Conservation (phyloP, 1,140 invertebrate genomes). For the Caenorhabditis remanei region DNA sequence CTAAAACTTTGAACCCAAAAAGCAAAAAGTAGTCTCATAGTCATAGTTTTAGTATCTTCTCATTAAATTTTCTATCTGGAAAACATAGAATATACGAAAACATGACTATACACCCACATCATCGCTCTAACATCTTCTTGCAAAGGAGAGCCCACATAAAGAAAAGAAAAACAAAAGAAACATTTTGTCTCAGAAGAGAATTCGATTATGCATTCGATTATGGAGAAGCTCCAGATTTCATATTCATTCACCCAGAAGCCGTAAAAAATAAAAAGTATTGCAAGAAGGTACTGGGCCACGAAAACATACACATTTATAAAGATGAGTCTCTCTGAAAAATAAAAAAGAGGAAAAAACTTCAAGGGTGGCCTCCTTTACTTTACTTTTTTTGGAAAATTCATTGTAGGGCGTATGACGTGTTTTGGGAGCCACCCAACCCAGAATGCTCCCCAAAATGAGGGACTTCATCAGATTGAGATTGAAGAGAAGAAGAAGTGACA, state of each 20-base stretch:
- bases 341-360: background rate
- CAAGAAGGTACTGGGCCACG: background rate
- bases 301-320: constrained; percentile 25
- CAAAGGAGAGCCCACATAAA: background rate
- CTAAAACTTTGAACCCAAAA: too few species aligned
- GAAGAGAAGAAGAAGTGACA: constrained; percentile 1
- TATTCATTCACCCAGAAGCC: background rate
- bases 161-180: background rate
- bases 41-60: too few species aligned
- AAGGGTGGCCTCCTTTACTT: background rate
- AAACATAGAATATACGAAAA: background rate
- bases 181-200: constrained; percentile 11
- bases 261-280: background rate
- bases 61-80: background rate
- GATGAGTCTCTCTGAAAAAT: background rate
- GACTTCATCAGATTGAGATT: constrained; percentile 5
- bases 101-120: constrained; percentile 19
- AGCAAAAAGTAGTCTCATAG: too few species aligned
- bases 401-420: background rate
- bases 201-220: background rate
- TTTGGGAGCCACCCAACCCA: background rate
- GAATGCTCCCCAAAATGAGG: background rate
- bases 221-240: background rate
- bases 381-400: background rate
- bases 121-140: constrained; percentile 11